Base-by-base conservation (phyloP, 2,113 vertebrate species). In the Chionis minor region DNA sequence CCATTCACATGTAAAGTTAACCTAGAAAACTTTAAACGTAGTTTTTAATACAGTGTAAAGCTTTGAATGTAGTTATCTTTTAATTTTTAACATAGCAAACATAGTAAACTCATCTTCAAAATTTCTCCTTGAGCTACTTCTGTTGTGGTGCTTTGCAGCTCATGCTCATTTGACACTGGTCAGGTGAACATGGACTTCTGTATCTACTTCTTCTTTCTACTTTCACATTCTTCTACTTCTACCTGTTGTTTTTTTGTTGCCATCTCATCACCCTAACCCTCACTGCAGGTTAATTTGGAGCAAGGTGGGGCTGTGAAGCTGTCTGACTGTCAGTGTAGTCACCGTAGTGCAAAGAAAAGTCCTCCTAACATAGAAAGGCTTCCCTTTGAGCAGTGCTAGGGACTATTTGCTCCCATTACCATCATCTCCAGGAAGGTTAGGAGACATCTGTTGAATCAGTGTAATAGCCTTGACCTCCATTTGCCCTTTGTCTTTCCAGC, bases 401-500 rank as follows among this genome's bases (percentile, higher is more conserved):
- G 58, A 42, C 69, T 49, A 35, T 70, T 88, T 91, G 27, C 47
- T 91, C 33, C 92, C 69, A 84, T 89, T 86, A 91, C 56, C 27
- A 65, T 87, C 80, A 63, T 33, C 33, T 91, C 35, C 13, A 49
- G 56, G 45, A 89, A 85, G 77, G 35, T 40, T 44, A 27, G 65
- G 77, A 94, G 94, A 85, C 62, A 94, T 92, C 65, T 95, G 83
- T 14, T 84, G 52, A 52, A 75, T 47, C 17, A 69, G 14, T 78
- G 40, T 54, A 95, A 89, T 19, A 81, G 66, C 33, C 13, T 27
- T 92, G 88, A 92, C 77, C 82, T 94, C 49, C 47, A 89, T 45
- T 69, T 96, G 81, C 62, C 81, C 92, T 96, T 80, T 84, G 70
- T 87, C 78, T 85, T 89, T 79, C 54, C 92, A 96, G 78, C 77